A percentile compares a stretch with the other conserved stretches of the same genome.
phyloP scores from a whole-genome alignment of 2,797 vertebrate genomes.

The Diplodus puntazzo region DNA sequence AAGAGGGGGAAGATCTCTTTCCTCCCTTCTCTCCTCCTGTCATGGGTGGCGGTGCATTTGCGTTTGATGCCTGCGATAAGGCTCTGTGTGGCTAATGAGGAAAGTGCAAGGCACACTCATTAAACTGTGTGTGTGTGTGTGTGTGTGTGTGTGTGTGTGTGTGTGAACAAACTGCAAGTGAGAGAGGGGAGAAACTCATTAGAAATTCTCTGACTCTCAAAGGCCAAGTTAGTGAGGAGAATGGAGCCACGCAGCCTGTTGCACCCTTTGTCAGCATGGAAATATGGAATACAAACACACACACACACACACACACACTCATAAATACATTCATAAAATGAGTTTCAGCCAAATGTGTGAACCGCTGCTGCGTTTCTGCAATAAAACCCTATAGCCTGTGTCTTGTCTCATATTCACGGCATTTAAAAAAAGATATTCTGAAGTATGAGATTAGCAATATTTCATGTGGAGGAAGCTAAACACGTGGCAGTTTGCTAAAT shows the following conservation, averaged over 20 bases:
- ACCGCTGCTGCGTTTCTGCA: neutral
- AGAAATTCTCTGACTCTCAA: constrained; percentile 73
- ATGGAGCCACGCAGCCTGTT: constrained; percentile 56
- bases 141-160: constrained; percentile 27
- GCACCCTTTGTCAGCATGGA: constrained; percentile 39
- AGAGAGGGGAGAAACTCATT: constrained; percentile 70
- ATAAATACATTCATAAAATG: constrained; percentile 8
- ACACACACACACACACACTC: constrained; percentile 17
- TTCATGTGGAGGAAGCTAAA: neutral
- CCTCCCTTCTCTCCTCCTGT: constrained; percentile 68
- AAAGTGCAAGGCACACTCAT: constrained; percentile 82
- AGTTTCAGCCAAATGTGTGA: constrained; percentile 1
- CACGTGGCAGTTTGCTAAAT: neutral
- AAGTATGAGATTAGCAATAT: neutral
- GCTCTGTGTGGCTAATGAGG: constrained; percentile 84
- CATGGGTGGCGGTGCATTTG: constrained; percentile 67
- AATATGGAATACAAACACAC: no score
- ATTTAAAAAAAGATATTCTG: neutral
- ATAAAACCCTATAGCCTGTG: no score
- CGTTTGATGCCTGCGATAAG: constrained; percentile 84
- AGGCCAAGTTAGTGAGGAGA: constrained; percentile 75
- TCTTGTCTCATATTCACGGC: no score
- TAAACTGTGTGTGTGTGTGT: constrained; percentile 72
- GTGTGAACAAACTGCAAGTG: constrained; percentile 52
- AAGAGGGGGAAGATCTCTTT: constrained; percentile 28